Conservation (phyloP, 2,797 vertebrate genomes). For the Argentina silus region DNA sequence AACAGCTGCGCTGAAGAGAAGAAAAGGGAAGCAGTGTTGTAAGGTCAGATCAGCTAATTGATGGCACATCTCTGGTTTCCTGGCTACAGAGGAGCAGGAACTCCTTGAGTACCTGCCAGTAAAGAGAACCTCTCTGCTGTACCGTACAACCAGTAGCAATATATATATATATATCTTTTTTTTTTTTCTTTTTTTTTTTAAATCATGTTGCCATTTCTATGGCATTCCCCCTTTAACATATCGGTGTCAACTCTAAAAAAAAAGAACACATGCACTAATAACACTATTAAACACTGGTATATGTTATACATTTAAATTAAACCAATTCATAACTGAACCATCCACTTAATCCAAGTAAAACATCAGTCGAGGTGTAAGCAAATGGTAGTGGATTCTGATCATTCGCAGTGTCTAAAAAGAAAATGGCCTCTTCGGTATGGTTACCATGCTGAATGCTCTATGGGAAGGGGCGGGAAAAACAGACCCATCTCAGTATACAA, state of each 20-base stretch:
- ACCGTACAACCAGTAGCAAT: too few species aligned
- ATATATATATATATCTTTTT: not conserved
- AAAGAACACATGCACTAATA: too few species aligned
- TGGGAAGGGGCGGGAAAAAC: conserved; percentile 5
- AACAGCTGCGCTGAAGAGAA: not conserved
- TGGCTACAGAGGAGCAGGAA: conserved; percentile 61
- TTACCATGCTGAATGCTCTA: not conserved
- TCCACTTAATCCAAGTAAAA: not conserved
- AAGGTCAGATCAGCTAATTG: conserved; percentile 5
- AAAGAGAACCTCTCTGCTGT: conserved; percentile 47
- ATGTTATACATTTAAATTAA: too few species aligned
- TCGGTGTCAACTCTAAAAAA: too few species aligned
- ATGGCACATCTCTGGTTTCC: conserved; percentile 57
- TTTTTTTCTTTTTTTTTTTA: not conserved
- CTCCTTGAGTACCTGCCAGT: conserved; percentile 70
- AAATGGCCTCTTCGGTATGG: not conserved
- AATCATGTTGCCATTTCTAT: not conserved
- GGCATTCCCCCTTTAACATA: too few species aligned
- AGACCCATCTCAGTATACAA: conserved; percentile 60
- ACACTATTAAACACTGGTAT: too few species aligned
- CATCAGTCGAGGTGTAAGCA: not conserved
- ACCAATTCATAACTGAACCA: not conserved
- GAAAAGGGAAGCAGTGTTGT: not conserved
- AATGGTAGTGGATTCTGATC: not conserved
- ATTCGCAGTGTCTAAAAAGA: not conserved